Evolutionary conservation across 2,888 invertebrate genomes (phyloP), one percentile per base, ranked within the genome.

Genomic region (Aplocera efformata): DNA sequence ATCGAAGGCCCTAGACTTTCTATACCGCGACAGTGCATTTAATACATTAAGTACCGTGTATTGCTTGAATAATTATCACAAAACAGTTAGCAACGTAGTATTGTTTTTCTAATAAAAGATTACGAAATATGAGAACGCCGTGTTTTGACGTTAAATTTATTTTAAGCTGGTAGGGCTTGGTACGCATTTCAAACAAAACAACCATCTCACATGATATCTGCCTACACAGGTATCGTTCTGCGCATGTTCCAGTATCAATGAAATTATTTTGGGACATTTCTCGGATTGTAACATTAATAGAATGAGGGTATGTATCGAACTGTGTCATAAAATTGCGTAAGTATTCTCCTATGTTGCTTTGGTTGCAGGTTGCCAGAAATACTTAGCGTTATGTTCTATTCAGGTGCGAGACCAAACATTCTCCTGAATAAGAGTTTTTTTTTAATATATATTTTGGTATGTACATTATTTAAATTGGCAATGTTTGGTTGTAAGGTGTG

Each of bases 221-320:
- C 27, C 33, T 30, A 23, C 8, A 22, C 32, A 31, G 20, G 25
- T 25, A 1, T 10, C 41, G 47, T 49, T 45, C 44, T 53, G 57
- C 64, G 60, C 59, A 60, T 60, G 65, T 53, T 45, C 45, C 42
- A 32, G 45, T 50, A 58, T 60, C 59, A 64, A 66, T 63, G 55
- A 59, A 61, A 58, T 58, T 61, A 59, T 63, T 63, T 62, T 51
- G 53, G 39, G 53, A 56, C 42, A 41, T 43, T 41, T 42, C 34
- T 17, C 32, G 26, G 28, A 56, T 59, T 55, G 47, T 54, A 60
- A 22, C 9, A 4, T 30, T 27, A 53, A 1, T 9, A 22, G 10
- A 33, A 32, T 23, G 17, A 30, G 7, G 11, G 20, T 31, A 24
- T 17, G 13, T 24, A 31, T 25, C 6, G 13, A 30, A 25, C 26